Evolutionary conservation across 2,888 invertebrate species (phyloP).

Genomic region (Chirona hameri): DNA sequence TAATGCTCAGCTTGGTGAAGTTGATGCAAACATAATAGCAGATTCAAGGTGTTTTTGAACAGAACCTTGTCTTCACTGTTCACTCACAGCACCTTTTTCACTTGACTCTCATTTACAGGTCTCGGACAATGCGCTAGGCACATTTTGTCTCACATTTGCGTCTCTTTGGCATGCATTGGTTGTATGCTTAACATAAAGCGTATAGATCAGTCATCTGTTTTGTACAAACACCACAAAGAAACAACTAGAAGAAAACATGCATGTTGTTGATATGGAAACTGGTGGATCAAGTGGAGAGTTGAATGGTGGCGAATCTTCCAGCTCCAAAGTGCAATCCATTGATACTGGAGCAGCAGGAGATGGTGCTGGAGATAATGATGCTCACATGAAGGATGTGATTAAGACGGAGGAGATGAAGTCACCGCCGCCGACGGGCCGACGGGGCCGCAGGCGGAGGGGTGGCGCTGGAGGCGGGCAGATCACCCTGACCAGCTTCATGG

Average conservation of each 20-base stretch:
- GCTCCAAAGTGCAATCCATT: background rate
- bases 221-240: conserved; percentile 6
- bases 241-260: conserved; percentile 26
- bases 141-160: too few relatives aligned
- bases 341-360: background rate
- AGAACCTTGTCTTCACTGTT: too few relatives aligned
- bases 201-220: conserved; percentile 12
- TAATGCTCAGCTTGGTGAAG: too few relatives aligned
- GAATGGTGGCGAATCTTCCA: too few relatives aligned
- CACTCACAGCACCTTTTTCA: too few relatives aligned
- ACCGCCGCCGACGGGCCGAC: background rate
- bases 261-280: conserved; percentile 25
- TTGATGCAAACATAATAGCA: too few relatives aligned
- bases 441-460: background rate
- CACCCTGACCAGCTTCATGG: background rate
- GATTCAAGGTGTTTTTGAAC: too few relatives aligned
- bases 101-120: too few relatives aligned
- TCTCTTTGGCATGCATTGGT: too few relatives aligned
- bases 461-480: background rate
- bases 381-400: background rate
- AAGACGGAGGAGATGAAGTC: background rate
- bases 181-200: too few relatives aligned
- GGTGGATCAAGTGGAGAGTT: background rate
- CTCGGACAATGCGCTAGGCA: too few relatives aligned
- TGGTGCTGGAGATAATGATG: background rate